Conservation (phyloP, 2,113 vertebrate species). For the Caracal caracal region DNA sequence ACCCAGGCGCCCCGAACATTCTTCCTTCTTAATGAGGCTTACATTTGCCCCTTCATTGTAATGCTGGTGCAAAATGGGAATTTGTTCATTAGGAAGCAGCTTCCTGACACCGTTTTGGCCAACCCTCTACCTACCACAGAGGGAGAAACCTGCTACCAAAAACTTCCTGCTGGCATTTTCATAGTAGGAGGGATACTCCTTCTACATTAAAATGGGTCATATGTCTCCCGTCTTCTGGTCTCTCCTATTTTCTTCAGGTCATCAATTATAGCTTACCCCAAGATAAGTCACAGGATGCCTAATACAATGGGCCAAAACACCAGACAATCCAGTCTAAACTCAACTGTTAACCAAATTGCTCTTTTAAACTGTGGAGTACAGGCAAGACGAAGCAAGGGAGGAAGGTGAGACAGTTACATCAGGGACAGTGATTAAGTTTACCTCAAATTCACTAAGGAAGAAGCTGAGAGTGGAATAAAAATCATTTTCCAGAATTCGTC, state of each 20-base stretch:
- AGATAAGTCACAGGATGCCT: neutral
- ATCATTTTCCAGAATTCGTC: neutral
- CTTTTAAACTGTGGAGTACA: neutral
- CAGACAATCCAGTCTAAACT: neutral
- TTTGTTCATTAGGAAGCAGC: neutral
- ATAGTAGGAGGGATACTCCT: neutral
- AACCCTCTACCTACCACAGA: neutral
- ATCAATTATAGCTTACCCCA: neutral
- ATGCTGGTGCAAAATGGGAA: neutral
- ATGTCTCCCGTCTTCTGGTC: neutral
- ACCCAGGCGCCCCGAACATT: neutral
- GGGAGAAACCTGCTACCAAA: neutral
- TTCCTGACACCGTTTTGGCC: neutral
- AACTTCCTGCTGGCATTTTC: neutral
- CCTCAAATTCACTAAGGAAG: neutral
- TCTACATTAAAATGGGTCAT: neutral
- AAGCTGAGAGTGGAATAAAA: conserved; percentile 35
- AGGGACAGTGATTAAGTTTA: neutral
- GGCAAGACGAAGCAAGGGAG: neutral
- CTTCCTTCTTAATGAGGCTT: neutral
- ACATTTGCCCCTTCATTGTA: neutral
- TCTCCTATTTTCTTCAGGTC: neutral
- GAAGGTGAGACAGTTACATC: neutral
- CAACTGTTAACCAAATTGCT: neutral
- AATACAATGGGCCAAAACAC: neutral